Evolutionary conservation across 2,113 vertebrate genomes (phyloP), one percentile per base, ranked within the genome.

Genomic region (Tragelaphus scriptus): DNA sequence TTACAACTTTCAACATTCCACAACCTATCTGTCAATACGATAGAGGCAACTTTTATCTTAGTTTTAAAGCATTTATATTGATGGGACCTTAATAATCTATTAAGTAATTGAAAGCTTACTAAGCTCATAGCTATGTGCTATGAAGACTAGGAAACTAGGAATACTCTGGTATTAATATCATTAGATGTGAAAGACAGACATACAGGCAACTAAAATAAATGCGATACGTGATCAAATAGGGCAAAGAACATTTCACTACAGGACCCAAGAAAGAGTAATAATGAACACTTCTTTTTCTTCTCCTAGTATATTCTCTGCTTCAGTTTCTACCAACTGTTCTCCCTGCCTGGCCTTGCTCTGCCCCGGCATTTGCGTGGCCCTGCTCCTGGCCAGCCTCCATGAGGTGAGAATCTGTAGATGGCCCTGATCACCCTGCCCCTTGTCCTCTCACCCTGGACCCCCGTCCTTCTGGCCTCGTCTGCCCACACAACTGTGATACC

Each of bases 51-150:
- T 63, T 59, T 55, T 88, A 5, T 53, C 17, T 40, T 61, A 53
- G 30, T 47, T 77, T 6, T 93, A 10, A 92, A 36, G 13, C 51
- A 84, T 44, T 85, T 93, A 75, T 32, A 86, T 13, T 68, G 51
- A 44, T 0, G 85, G 30, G 4, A 30, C 9, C 30, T 95, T 80
- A 82, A 82, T n/a, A n/a, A 44, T 44, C 13, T 65, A 77, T 23
- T 59, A 59, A 95, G 71, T 82, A 92, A 65, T 16, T 93, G 51
- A 77, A 84, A 89, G 85, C 28, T 26, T 28, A 59, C n/a, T 88
- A 56, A 80, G n/a, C 47, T 88, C 16, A 13, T 47, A 88, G 61
- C 53, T 40, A 11, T 32, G 19, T 59, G 47, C 17, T 53, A 32
- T 8, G 28, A 68, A 86, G 13, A 87, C 53, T n/a, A 82, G 51